phyloP scores from a whole-genome alignment of 2,113 vertebrate species.

The Amazona vittata region DNA sequence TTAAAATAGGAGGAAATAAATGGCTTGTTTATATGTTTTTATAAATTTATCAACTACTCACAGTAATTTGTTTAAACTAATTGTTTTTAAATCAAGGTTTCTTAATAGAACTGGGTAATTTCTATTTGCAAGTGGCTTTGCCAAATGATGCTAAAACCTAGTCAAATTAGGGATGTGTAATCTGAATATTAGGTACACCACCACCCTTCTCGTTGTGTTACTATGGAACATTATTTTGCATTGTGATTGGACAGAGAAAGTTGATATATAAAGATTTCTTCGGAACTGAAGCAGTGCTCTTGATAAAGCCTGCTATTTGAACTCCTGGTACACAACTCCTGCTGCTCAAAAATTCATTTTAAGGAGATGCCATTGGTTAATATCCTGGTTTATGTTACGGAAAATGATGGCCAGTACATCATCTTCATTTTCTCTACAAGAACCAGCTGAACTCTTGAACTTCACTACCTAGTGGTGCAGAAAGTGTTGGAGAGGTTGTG shows the following conservation, averaged over 20 bases:
- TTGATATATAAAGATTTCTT: neutral
- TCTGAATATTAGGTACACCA: accelerated
- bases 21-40: neutral
- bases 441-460: neutral
- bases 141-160: neutral
- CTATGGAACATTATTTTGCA: neutral
- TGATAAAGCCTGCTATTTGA: neutral
- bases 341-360: neutral
- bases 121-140: neutral
- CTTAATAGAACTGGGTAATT: neutral
- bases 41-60: neutral
- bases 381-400: neutral
- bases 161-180: neutral
- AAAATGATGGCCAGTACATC: neutral
- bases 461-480: neutral
- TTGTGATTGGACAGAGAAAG: neutral
- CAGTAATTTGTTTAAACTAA: neutral
- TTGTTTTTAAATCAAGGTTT: neutral
- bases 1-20: neutral
- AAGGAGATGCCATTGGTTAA: neutral
- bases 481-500: neutral
- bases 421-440: neutral
- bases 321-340: neutral
- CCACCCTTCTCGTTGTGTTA: neutral
- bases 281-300: neutral